Evolutionary conservation across 2,888 invertebrate species (phyloP), one percentile per base, ranked within the genome.

Genomic region (Lithophane socia): DNA sequence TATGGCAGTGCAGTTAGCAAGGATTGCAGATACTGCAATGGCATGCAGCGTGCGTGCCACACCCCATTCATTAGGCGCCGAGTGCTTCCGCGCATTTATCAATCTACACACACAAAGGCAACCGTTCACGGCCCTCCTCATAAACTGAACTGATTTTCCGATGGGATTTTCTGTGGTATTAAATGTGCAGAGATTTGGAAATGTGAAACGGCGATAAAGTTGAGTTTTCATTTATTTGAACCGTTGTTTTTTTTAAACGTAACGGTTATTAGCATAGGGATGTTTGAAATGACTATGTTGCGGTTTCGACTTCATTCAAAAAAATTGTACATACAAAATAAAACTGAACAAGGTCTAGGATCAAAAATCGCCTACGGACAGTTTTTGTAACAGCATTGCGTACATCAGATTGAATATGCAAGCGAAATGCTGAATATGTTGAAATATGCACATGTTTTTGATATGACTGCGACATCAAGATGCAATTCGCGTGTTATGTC

Each of bases 71-170:
- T 96, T 96, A 95, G 94, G 91, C 91, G 94, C 91, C 93, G 95
- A 96, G 96, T 96, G 96, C 95, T 96, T 96, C 95, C 96, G 95
- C 94, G 94, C 95, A 95, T 96, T 95, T 96, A 96, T 96, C 96
- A 96, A 95, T 95, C 96, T 93, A 92, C 93, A 92, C 92, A 87
- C 92, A 92, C 90, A 90, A 88, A 87, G 89, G 91, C 90, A 90
- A 90, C 91, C 89, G 91, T 92, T 92, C 90, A 90, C 87, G 87
- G 84, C 87, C 83, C 82, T 82, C 85, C 68, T 82, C 86, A 79
- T 87, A 88, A 80, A 85, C 75, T 69, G 68, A 82, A 85, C 85
- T 77, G 82, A 85, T 85, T 88, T 79, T 84, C 73, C 81, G 70
- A 79, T 83, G 71, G 74, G 66, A 65, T 78, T 68, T 79, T 75